Conservation (phyloP, 2,888 invertebrate genomes). For the Drosophila recens region DNA sequence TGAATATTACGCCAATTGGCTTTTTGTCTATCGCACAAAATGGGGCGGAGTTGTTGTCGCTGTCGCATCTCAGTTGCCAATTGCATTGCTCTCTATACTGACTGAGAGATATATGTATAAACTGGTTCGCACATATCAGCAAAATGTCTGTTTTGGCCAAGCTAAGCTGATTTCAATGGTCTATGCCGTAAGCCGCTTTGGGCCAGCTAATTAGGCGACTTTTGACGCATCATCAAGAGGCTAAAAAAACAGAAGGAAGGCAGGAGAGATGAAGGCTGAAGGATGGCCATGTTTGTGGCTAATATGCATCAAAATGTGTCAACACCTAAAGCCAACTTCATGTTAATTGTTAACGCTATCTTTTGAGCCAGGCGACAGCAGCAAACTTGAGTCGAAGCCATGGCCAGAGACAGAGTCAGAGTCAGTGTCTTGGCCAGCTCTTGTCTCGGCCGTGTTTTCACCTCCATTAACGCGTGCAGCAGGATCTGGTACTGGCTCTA, state of each 20-base stretch:
- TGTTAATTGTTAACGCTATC: constrained; percentile 78
- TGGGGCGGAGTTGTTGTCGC: constrained; percentile 68
- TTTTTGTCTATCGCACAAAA: constrained; percentile 77
- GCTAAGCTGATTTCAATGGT: constrained; percentile 77
- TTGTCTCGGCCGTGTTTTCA: constrained; percentile 69
- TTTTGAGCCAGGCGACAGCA: constrained; percentile 16
- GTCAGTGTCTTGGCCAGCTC: not conserved
- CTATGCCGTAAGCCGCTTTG: constrained; percentile 74
- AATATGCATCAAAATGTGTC: constrained; percentile 80
- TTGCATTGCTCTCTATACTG: not conserved
- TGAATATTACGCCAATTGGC: constrained; percentile 83
- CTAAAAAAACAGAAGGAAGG: not conserved
- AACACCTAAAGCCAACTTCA: constrained; percentile 70
- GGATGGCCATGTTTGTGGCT: constrained; percentile 50
- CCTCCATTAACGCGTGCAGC: constrained; percentile 78
- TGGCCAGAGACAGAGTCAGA: constrained; percentile 1
- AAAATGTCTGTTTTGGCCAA: constrained; percentile 39
- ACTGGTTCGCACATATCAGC: constrained; percentile 55
- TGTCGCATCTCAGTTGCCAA: constrained; percentile 1
- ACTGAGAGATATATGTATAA: constrained; percentile 14
- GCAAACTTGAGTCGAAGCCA: constrained; percentile 15
- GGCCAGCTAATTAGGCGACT: constrained; percentile 76
- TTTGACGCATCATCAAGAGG: constrained; percentile 63
- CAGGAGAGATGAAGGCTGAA: not conserved
- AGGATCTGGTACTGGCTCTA: constrained; percentile 65